Evolutionary conservation across 2,888 invertebrate species (phyloP), one percentile per base, ranked within the genome.

Genomic region (Caenorhabditis uteleia): DNA sequence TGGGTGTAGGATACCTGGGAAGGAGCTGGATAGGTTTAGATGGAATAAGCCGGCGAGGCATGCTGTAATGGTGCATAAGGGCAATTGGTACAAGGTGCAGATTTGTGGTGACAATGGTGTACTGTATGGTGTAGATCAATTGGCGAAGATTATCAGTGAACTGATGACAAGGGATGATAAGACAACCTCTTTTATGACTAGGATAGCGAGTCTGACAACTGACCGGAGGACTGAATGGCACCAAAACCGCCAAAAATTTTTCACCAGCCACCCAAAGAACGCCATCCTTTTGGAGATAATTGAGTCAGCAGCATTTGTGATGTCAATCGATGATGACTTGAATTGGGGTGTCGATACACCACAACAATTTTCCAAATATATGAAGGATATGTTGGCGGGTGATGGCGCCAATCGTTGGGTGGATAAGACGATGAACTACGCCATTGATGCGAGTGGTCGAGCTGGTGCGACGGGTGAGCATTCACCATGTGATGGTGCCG

Each of bases 401-500:
- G 54, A 73, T 33, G 78, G 78, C 42, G 43, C 50, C 1, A 76
- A 80, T 49, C 66, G 79, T 21, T 80, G 80, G 80, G 69, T 59
- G 14, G 80, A 80, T 64, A 80, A 80, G 60, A 70, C 75, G 8
- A 57, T 80, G 39, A 80, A 80, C 59, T 79, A 77, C 50, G 62
- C 67, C 21, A 70, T 61, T 29, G 77, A 76, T 50, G 60, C 73
- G 8, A 60, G 75, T 46, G 73, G 36, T 46, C 29, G 70, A 60
- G 65, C 59, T 42, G 80, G 80, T 36, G 80, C 78, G 18, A 78
- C 75, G 2, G 74, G 73, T 7, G 80, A 80, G 27, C 80, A 80
- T 33, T 64, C 69, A 3, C 72, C 77, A 7, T 77, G 68, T 20
- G 80, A 80, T 54, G 80, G 80, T 29, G 70, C 74, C 7, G 80